Base-by-base conservation (phyloP, 2,797 vertebrate genomes). In the Sebastes iracundus region DNA sequence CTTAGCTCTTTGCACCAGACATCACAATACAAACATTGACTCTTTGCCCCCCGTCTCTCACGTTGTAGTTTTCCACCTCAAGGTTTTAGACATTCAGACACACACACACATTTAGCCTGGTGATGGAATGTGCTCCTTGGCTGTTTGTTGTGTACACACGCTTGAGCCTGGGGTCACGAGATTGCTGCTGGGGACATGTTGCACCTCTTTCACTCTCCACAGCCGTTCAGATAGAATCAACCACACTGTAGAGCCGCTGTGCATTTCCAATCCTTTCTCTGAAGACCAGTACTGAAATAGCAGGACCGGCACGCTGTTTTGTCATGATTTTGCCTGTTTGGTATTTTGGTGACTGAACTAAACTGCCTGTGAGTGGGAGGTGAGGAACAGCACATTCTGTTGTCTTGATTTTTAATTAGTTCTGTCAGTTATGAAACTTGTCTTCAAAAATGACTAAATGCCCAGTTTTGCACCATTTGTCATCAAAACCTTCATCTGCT, bases 111-210 rank as follows among this genome's bases (percentile, higher is more conserved):
- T 60, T 79, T 18, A 75, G 49, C 70, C 35, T 25, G 59, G 81
- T 66, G 46, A 77, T 81, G 83, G 81, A 89, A 88, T 89, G 87
- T 91, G 64, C 78, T 83, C 62, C 77, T 73, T 22, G 55, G 60
- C 60, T 93, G 64, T 93, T 94, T 94, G 89, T 94, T 92, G 82
- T 96, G 92, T 89, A 94, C 87, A 94, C 88, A 94, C 1, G 20
- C 75, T 73, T 62, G 56, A 81, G 81, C 67, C 66, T 42, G 42
- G 85, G 18, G 88, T 93, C 87, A 92, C 79, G 80, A 76, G 86
- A 87, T 70, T 63, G 64, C 65, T 82, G 46, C 30, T 38, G 25
- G 78, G 66, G 68, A 89, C 87, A 89, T 61, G 18, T 72, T 86
- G 83, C 80, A 82, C 76, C 63, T 55, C 27, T 60, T 61, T 78